Evolutionary conservation across 1,140 invertebrate species (phyloP).

Genomic region (Ditylenchus dipsaci): DNA sequence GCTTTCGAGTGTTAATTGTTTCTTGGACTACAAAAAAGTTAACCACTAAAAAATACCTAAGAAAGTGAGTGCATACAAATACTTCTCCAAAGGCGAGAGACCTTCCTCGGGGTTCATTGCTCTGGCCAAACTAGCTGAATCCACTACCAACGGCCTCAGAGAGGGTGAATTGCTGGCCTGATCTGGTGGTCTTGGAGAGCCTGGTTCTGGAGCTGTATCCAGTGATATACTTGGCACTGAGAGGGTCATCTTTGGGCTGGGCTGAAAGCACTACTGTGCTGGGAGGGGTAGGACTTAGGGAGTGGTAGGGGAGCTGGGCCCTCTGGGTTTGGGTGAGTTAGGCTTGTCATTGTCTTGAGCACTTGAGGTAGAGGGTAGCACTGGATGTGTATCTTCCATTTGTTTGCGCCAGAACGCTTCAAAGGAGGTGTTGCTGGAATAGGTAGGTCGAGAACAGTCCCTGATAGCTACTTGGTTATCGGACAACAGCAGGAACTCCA

Average conservation of each 20-base stretch:
- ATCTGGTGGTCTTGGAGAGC: neutral
- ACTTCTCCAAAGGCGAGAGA: neutral
- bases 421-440: neutral
- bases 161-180: neutral
- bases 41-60: neutral
- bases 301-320: neutral
- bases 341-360: neutral
- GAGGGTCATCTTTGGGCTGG: neutral
- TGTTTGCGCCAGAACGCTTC: neutral
- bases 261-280: neutral
- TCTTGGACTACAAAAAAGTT: no score
- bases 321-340: neutral
- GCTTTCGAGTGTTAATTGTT: no score
- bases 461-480: slow-evolving; percentile 30
- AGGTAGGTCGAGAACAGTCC: slow-evolving; percentile 11
- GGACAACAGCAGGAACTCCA: slow-evolving; percentile 31
- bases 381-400: slow-evolving; percentile 8
- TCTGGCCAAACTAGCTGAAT: neutral
- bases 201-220: neutral
- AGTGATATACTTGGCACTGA: neutral
- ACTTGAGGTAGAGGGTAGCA: slow-evolving; percentile 1
- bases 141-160: neutral
- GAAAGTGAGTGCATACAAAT: slow-evolving; percentile 6
- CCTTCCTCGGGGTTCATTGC: neutral
- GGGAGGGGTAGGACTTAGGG: neutral